Conservation (phyloP, 2,888 invertebrate species). For the Philereme transversata region DNA sequence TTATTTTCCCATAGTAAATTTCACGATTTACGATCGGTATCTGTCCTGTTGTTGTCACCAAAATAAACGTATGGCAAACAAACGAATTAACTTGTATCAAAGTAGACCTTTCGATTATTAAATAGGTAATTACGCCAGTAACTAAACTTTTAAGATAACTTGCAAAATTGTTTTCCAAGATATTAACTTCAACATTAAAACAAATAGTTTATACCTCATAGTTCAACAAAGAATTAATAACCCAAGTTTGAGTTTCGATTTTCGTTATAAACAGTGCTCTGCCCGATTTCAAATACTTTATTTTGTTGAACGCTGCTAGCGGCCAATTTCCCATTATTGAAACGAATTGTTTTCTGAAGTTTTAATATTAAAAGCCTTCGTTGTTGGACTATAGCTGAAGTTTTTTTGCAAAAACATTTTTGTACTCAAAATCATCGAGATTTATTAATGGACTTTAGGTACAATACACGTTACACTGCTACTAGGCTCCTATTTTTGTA, state of each 20-base stretch:
- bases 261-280: conserved; percentile 68
- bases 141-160: not conserved
- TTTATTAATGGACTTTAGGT: too few species aligned
- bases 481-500: too few species aligned
- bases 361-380: conserved; percentile 67
- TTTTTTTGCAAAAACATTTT: conserved; percentile 51
- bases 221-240: conserved; percentile 52
- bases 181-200: conserved; percentile 13
- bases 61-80: too few species aligned
- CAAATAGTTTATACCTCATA: conserved; percentile 23
- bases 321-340: conserved; percentile 72
- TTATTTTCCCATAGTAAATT: too few species aligned
- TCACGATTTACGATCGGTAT: too few species aligned
- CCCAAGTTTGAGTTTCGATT: conserved; percentile 61
- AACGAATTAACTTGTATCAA: too few species aligned
- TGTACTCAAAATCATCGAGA: conserved; percentile 18
- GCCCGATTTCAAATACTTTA: conserved; percentile 69
- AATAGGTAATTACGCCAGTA: not conserved
- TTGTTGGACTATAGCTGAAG: conserved; percentile 54
- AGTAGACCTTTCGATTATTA: too few species aligned
- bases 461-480: too few species aligned
- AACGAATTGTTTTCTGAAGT: conserved; percentile 75
- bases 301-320: conserved; percentile 65
- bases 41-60: too few species aligned
- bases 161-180: conserved; percentile 1